Evolutionary conservation across 2,888 invertebrate species (phyloP).

Genomic region (Hecatera dysodea): DNA sequence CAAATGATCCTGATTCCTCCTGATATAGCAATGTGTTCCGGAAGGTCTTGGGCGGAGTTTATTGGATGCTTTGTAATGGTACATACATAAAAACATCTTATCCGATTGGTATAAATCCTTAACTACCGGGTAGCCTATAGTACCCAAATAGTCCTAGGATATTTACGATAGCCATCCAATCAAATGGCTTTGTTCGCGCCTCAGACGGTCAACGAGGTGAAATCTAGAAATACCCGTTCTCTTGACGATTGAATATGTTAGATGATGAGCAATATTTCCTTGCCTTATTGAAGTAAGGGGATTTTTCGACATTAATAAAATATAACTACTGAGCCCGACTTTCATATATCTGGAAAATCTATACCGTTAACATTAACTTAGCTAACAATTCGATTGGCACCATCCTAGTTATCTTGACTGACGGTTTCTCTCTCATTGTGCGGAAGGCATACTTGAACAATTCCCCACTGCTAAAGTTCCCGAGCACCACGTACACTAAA

Average conservation of each 20-base stretch:
- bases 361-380: not conserved
- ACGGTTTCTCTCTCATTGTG: no score
- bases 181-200: constrained; percentile 48
- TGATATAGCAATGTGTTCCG: constrained; percentile 19
- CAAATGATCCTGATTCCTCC: constrained; percentile 23
- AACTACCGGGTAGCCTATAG: constrained; percentile 40
- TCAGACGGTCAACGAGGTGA: constrained; percentile 20
- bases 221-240: constrained; percentile 29
- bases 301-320: constrained; percentile 22
- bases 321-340: not conserved
- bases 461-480: no score
- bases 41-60: constrained; percentile 36
- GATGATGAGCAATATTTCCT: constrained; percentile 17
- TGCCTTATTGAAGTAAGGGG: not conserved
- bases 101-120: constrained; percentile 55
- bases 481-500: no score
- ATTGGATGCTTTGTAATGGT: constrained; percentile 49
- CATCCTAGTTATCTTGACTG: no score
- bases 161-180: constrained; percentile 55
- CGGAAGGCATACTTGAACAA: no score
- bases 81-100: constrained; percentile 57
- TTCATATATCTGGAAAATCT: not conserved
- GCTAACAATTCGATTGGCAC: no score
- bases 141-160: constrained; percentile 47
- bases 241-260: constrained; percentile 20